A percentile compares a stretch with the other conserved stretches of the same genome.
Evolutionary conservation across 2,888 invertebrate species (phyloP).

Genomic region (Phytoseiulus persimilis): DNA sequence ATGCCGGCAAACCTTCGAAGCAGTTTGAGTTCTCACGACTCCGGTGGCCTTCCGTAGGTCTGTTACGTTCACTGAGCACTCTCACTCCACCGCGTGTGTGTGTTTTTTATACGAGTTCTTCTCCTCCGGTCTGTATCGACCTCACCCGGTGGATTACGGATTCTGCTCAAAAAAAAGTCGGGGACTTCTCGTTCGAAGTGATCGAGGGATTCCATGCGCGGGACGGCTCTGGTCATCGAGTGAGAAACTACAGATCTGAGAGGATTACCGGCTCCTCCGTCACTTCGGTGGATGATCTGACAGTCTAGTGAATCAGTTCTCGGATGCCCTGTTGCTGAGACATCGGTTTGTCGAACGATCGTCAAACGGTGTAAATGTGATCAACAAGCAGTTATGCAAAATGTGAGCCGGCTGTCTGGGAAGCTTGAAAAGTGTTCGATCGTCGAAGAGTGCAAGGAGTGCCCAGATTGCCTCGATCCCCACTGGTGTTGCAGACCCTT

Average conservation of each 20-base stretch:
- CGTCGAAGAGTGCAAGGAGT: slow-evolving; percentile 36
- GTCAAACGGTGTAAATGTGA: not conserved
- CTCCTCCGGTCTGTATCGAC: not conserved
- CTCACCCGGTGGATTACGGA: not conserved
- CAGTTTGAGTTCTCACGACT: not conserved
- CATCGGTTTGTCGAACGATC: not conserved
- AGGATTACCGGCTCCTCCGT: not conserved
- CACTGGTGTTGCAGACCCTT: slow-evolving; percentile 16
- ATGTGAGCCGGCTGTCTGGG: slow-evolving; percentile 32
- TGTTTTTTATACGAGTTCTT: not conserved
- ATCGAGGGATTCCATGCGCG: not conserved
- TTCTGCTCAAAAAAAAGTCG: too few species aligned
- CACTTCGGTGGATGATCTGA: not conserved
- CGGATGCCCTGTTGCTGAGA: too few species aligned
- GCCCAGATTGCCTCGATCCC: slow-evolving; percentile 19
- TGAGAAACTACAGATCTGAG: not conserved
- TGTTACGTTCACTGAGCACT: not conserved
- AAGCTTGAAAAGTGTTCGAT: slow-evolving; percentile 35
- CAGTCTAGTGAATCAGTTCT: not conserved
- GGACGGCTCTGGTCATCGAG: not conserved
- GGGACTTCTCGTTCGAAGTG: too few species aligned
- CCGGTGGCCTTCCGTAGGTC: not conserved
- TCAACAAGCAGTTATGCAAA: slow-evolving; percentile 24
- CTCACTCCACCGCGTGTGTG: not conserved
- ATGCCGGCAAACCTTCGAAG: not conserved